These are phyloP conservation scores for Alectoris magna DNA, from an alignment of 2,797 vertebrate genomes.

Conservation along the genomic window DNA sequence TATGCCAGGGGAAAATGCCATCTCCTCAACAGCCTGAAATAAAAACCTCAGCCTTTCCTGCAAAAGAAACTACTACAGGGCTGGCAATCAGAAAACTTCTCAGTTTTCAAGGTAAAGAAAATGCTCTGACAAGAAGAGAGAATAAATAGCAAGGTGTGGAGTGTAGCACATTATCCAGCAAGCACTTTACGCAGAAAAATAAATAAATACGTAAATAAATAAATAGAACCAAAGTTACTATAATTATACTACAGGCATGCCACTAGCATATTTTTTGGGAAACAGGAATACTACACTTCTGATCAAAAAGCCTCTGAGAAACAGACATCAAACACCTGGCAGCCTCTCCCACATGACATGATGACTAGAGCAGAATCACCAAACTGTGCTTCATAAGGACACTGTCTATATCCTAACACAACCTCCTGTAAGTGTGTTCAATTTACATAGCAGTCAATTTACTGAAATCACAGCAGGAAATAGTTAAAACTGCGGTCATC, in stretches of 20 bases:
- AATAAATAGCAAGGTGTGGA: background rate
- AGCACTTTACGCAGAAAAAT: background rate
- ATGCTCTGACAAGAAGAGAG: background rate
- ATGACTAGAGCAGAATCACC: background rate
- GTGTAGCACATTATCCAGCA: background rate
- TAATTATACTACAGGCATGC: background rate
- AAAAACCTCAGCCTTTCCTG: background rate
- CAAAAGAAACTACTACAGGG: background rate
- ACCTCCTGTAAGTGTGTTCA: background rate
- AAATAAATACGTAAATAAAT: background rate
- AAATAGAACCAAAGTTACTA: background rate
- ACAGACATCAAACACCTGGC: background rate
- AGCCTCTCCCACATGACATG: background rate
- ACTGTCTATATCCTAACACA: background rate
- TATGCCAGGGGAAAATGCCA: background rate
- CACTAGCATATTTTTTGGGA: background rate
- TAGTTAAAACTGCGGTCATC: background rate
- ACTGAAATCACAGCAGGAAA: background rate
- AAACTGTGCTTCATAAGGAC: background rate
- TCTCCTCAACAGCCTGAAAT: background rate
- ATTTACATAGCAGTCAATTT: background rate
- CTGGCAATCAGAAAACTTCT: background rate
- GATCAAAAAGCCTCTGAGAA: background rate
- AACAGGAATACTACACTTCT: background rate
- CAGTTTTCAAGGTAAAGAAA: background rate